Evolutionary conservation across 2,797 vertebrate species (phyloP), one percentile per base, ranked within the genome.

Genomic region (Onychomys arenicola): DNA sequence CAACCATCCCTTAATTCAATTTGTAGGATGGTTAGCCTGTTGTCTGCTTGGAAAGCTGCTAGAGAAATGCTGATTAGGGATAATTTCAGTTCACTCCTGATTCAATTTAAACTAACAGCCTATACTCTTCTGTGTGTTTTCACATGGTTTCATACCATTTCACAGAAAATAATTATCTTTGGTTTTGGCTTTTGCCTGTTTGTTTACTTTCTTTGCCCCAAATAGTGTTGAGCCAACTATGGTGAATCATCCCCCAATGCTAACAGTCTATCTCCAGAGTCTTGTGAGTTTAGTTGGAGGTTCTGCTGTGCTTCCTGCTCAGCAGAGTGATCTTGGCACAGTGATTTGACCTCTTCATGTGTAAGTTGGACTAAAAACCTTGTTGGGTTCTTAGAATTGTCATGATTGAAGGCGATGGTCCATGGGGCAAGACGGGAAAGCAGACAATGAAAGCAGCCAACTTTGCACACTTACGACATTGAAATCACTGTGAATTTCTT

Each of bases 101-200:
- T 90, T 95, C 82, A 87, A 61, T 81, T 86, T 90, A 93, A 93
- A 19, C 52, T 46, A 23, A 49, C 71, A 46, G 69, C 52, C 3
- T 7, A 77, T 89, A 80, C 9, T 23, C 40, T 25, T 32, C 5
- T 32, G 1, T 57, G 27, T 92, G 69, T 95, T 95, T 95, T 92
- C 73, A 95, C 34, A 46, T 75, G 63, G 91, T 59, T 89, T 77
- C 77, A 71, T 93, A 89, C 80, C 80, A 91, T 65, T 77, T 46
- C 25, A 52, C 14, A 49, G 90, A 5, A 94, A 92, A 91, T 93
- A 94, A 81, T 89, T 37, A 57, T 57, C 23, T 93, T 96, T 89
- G 90, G 69, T 94, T 94, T 96, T 94, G 32, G 5, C 88, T 97
- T 82, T 82, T 76, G 55, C 73, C 37, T 91, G 63, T 89, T 52